Evolutionary conservation across 2,113 vertebrate genomes (phyloP).

Genomic region (Cisticola juncidis): DNA sequence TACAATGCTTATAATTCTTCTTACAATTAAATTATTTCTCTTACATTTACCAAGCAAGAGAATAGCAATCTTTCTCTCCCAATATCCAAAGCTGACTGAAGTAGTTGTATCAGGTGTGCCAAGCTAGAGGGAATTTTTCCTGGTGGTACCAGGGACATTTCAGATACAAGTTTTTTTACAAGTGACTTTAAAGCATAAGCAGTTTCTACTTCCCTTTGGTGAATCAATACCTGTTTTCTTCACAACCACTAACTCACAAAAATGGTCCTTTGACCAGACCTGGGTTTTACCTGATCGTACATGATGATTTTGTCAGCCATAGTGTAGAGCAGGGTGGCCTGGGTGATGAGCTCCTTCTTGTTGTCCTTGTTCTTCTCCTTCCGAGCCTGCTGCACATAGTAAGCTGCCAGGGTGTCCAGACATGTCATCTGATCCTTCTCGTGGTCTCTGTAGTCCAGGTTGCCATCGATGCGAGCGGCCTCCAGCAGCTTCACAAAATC

Average conservation of each 20-base stretch:
- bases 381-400: conserved; percentile 97
- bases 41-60: background rate
- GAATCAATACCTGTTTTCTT: background rate
- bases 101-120: background rate
- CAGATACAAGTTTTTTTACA: background rate
- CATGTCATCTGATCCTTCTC: conserved; percentile 99
- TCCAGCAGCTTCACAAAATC: conserved; percentile 98
- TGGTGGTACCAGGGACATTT: background rate
- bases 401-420: conserved; percentile 94
- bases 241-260: background rate
- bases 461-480: conserved; percentile 96
- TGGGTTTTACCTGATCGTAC: conserved; percentile 92
- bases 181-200: background rate
- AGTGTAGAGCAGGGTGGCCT: conserved; percentile 95
- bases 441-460: conserved; percentile 97
- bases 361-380: conserved; percentile 99
- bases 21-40: background rate
- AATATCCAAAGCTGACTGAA: background rate
- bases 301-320: conserved; percentile 99
- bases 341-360: conserved; percentile 98
- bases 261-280: background rate
- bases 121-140: background rate
- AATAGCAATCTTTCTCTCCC: background rate
- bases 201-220: background rate
- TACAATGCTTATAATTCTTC: background rate